phyloP scores from a whole-genome alignment of 2,888 invertebrate genomes.

The Chrysodeixis includens region DNA sequence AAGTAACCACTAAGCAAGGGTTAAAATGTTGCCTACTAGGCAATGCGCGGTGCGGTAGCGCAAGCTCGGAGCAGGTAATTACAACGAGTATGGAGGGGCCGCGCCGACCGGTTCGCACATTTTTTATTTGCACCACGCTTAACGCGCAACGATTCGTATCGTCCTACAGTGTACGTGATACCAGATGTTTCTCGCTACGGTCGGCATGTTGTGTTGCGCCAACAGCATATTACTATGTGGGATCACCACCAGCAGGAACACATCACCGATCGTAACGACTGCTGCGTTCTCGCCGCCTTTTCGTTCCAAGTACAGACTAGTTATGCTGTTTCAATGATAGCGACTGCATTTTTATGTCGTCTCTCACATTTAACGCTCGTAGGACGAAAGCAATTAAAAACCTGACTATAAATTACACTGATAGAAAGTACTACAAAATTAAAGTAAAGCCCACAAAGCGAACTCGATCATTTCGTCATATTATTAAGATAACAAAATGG shows the following conservation, averaged over 20 bases:
- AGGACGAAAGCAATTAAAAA: too few species aligned
- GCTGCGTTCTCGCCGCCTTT: too few species aligned
- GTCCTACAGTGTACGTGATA: background rate
- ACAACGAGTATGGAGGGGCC: slow-evolving; percentile 16
- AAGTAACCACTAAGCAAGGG: background rate
- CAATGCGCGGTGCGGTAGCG: background rate
- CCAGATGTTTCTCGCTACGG: slow-evolving; percentile 1
- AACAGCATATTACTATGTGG: background rate
- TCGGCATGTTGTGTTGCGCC: background rate
- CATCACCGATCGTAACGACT: too few species aligned
- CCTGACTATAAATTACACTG: too few species aligned
- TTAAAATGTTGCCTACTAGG: background rate
- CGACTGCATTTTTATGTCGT: too few species aligned
- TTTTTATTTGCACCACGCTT: slow-evolving; percentile 25
- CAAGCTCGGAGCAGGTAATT: slow-evolving; percentile 24
- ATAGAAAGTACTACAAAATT: too few species aligned
- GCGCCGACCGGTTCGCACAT: slow-evolving; percentile 38
- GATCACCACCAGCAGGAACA: background rate
- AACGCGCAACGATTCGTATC: background rate
- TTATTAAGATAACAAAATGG: too few species aligned
- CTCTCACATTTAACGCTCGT: too few species aligned
- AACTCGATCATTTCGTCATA: too few species aligned
- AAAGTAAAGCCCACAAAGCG: too few species aligned
- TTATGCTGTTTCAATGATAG: too few species aligned
- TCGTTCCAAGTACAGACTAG: too few species aligned